Conservation (phyloP, 2,113 vertebrate species). For the Perca fluviatilis region DNA sequence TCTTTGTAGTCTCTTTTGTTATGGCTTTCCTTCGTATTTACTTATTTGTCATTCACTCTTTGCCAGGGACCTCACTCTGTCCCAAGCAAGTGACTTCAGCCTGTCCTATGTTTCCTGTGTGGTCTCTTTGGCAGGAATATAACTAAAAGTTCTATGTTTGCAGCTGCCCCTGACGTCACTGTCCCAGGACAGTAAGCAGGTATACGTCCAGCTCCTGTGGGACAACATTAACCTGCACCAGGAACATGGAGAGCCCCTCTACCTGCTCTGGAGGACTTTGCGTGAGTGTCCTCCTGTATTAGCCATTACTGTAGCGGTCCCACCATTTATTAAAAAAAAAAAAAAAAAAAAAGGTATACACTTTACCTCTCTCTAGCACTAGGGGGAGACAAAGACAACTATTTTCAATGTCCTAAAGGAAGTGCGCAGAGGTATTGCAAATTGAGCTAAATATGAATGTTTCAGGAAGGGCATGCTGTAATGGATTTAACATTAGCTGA, state of each 20-base stretch:
- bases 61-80: not conserved
- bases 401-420: not conserved
- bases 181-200: constrained; percentile 95
- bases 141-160: constrained; percentile 23
- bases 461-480: not conserved
- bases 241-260: constrained; percentile 92
- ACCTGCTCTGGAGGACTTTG: constrained; percentile 92
- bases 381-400: constrained; percentile 1
- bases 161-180: constrained; percentile 93
- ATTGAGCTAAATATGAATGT: not conserved
- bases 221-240: constrained; percentile 98
- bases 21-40: not conserved
- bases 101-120: not conserved
- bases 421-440: not conserved
- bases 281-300: constrained; percentile 82
- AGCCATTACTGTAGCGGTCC: not conserved
- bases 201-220: constrained; percentile 95
- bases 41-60: not conserved
- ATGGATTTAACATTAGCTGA: not conserved
- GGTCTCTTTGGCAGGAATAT: not conserved
- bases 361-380: not conserved
- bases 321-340: too few species aligned
- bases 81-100: too few species aligned
- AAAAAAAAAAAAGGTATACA: not conserved
- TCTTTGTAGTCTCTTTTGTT: not conserved